phyloP scores from a whole-genome alignment of 2,113 vertebrate genomes.

The Oreochromis spilurus region DNA sequence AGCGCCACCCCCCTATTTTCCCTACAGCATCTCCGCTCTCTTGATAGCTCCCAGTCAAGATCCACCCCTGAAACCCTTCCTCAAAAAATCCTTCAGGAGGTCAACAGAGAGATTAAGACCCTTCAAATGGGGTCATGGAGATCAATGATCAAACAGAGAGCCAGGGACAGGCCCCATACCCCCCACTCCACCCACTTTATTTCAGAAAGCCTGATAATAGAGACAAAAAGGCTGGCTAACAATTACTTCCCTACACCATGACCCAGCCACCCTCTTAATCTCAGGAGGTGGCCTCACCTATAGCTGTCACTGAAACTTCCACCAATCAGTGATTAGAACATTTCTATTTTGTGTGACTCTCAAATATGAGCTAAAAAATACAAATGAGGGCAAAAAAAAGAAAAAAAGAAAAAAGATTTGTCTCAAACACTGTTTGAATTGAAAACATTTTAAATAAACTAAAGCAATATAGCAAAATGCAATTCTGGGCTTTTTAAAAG shows the following conservation, averaged over 20 bases:
- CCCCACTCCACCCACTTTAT: conserved; percentile 58
- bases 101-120: conserved; percentile 84
- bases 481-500: background rate
- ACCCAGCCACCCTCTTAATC: conserved; percentile 51
- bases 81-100: conserved; percentile 75
- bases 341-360: conserved; percentile 25
- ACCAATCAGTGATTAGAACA: conserved; percentile 17
- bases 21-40: conserved; percentile 28
- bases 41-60: conserved; percentile 54
- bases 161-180: conserved; percentile 10
- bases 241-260: conserved; percentile 60
- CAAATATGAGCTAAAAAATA: background rate
- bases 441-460: background rate
- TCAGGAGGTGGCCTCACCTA: conserved; percentile 31
- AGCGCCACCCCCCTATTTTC: conserved; percentile 55
- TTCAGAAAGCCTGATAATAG: conserved; percentile 64
- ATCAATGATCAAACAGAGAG: conserved; percentile 91
- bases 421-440: background rate
- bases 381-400: background rate
- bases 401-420: rapidly evolving
- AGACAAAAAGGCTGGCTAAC: conserved; percentile 64
- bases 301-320: conserved; percentile 32
- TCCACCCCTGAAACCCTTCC: conserved; percentile 77
- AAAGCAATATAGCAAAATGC: background rate
- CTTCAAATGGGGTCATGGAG: conserved; percentile 83